These are phyloP conservation scores for Eilema sororculum DNA, from an alignment of 2,888 invertebrate species.

Conservation along the genomic window DNA sequence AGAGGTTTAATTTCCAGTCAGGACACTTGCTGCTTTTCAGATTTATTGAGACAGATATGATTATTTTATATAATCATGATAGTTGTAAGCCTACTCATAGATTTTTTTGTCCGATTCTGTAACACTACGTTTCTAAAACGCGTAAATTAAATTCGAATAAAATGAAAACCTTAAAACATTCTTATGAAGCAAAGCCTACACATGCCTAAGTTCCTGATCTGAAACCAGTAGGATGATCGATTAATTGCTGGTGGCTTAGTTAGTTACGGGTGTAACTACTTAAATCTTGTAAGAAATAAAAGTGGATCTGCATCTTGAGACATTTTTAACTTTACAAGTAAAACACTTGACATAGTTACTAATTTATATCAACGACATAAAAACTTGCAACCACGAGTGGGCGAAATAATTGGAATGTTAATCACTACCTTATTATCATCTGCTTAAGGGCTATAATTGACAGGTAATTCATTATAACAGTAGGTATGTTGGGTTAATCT, in stretches of 20 bases:
- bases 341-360: conserved; percentile 72
- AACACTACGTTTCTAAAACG: too few relatives aligned
- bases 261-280: neutral
- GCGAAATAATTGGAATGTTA: conserved; percentile 58
- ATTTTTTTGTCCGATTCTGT: too few relatives aligned
- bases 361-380: conserved; percentile 76
- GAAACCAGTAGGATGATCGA: neutral
- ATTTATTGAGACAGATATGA: too few relatives aligned
- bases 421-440: conserved; percentile 57
- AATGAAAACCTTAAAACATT: too few relatives aligned
- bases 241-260: neutral
- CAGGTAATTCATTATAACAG: conserved; percentile 42
- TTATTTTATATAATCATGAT: too few relatives aligned
- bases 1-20: too few relatives aligned
- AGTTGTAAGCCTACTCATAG: too few relatives aligned
- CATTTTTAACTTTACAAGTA: conserved; percentile 40
- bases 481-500: conserved; percentile 46
- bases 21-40: too few relatives aligned
- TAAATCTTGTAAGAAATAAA: neutral
- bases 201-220: too few relatives aligned
- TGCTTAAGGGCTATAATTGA: conserved; percentile 59
- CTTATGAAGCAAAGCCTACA: too few relatives aligned
- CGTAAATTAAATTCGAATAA: too few relatives aligned
- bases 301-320: neutral
- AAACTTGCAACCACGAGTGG: conserved; percentile 67